These are phyloP conservation scores for Lophius americanus DNA, from an alignment of 2,797 vertebrate genomes.

Conservation along the genomic window DNA sequence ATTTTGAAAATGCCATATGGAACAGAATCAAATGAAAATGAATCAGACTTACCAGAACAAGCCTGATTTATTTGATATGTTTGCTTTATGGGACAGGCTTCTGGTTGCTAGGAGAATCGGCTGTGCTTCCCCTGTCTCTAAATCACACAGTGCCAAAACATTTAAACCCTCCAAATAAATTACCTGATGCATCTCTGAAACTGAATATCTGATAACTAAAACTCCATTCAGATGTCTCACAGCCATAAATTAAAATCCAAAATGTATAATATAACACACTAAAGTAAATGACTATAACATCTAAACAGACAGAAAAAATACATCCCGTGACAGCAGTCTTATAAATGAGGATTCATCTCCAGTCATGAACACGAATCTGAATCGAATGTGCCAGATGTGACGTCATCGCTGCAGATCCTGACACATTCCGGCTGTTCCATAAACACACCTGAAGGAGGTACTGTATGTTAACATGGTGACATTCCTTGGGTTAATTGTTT, in stretches of 20 bases:
- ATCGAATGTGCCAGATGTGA: slow-evolving; percentile 40
- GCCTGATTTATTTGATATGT: too few species aligned
- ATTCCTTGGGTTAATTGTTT: not conserved
- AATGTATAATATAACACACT: not conserved
- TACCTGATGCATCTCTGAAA: not conserved
- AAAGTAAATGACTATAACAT: too few species aligned
- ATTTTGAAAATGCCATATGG: too few species aligned
- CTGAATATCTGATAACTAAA: not conserved
- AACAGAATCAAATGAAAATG: too few species aligned
- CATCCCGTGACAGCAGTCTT: not conserved
- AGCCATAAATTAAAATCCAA: not conserved
- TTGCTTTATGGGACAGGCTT: too few species aligned
- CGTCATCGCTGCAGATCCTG: slow-evolving; percentile 54
- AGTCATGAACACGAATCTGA: not conserved
- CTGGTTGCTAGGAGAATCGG: not conserved
- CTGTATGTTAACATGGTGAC: slow-evolving; percentile 38
- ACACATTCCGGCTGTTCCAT: slow-evolving; percentile 43
- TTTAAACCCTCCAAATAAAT: not conserved
- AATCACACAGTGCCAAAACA: not conserved
- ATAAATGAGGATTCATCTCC: slow-evolving; percentile 1
- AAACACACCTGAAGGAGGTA: slow-evolving; percentile 33
- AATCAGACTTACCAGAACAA: too few species aligned
- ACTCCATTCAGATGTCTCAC: not conserved
- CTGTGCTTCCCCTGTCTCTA: slow-evolving; percentile 3
- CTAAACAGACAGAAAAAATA: slow-evolving; percentile 8